Base-by-base conservation (phyloP, 2,113 vertebrate genomes). In the Romanogobio albipinnatus region DNA sequence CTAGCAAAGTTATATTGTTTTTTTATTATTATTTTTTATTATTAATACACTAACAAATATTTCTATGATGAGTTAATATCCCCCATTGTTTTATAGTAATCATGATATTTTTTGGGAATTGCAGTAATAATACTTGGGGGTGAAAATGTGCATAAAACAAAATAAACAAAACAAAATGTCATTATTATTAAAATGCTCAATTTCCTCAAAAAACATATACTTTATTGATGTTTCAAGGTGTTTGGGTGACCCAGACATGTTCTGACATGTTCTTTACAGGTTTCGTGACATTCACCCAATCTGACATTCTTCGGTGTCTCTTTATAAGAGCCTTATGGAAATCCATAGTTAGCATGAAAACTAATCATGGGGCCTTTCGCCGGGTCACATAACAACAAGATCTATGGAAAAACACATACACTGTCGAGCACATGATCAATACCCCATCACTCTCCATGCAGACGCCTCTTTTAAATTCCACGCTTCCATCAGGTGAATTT, bases 401-500 rank as follows among this genome's bases (percentile, higher is more conserved):
- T 59, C 33, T 61, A 56, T 53, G 49, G 79, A 47, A 68, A 85
- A 36, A 76, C 75, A 81, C 75, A 86, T 62, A 61, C 43, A 58
- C 62, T 47, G 73, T 61, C 24, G 51, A 36, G 74, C 26, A 77
- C 78, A 86, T 85, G 90, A 91, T 92, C 91, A 91, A 93, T 93
- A 92, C 85, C 87, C 83, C 91, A 90, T 91, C 87, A 75, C 90
- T 90, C 86, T 90, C 87, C 79, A 74, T 33, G 33, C 84, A 82
- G 82, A 84, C 59, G 81, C 89, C 89, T 89, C 89, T 93, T 76
- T 87, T 89, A 88, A 56, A 85, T 83, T 73, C 33, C 49, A 59
- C 86, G 86, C 86, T 88, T 82, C 86, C 86, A 87, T 87, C 90
- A 87, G 80, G 82, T 84, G 87, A 86, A 93, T 92, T 82, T 85